Evolutionary conservation across 2,888 invertebrate species (phyloP).

Genomic region (Oxycera nigricornis): DNA sequence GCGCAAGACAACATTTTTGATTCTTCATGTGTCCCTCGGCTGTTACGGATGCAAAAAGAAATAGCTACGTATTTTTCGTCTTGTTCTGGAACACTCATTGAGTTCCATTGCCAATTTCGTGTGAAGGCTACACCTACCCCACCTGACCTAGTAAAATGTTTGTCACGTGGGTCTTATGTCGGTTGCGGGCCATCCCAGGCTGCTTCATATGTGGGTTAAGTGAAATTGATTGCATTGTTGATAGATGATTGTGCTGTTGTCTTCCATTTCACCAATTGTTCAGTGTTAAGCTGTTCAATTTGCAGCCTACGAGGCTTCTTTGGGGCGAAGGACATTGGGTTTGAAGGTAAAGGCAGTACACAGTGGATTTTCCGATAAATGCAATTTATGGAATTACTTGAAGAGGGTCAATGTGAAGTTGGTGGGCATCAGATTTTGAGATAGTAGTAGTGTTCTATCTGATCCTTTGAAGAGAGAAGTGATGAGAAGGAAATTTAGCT

Average conservation of each 20-base stretch:
- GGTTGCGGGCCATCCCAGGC: not conserved
- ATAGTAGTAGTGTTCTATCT: no score
- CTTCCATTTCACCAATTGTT: not conserved
- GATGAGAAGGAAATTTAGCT: no score
- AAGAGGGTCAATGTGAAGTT: no score
- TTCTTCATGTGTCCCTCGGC: not conserved
- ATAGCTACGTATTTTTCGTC: not conserved
- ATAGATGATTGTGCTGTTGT: conserved; percentile 22
- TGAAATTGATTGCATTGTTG: conserved; percentile 50
- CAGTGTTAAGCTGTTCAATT: not conserved
- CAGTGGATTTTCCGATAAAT: no score
- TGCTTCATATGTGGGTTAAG: conserved; percentile 50
- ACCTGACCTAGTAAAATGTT: conserved; percentile 28
- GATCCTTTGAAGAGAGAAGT: no score
- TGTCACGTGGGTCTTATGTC: conserved; percentile 6
- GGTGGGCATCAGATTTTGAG: no score
- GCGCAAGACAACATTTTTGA: no score
- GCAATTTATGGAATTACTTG: no score
- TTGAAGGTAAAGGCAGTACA: conserved; percentile 1
- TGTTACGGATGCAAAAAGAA: not conserved
- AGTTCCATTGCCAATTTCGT: conserved; percentile 19
- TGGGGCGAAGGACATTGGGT: not conserved
- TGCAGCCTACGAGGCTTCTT: not conserved
- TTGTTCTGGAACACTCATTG: not conserved
- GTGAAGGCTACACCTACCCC: conserved; percentile 23